A percentile compares a stretch with the other conserved stretches of the same genome.
phyloP scores from a whole-genome alignment of 1,140 invertebrate species.

The Pristionchus pacificus region DNA sequence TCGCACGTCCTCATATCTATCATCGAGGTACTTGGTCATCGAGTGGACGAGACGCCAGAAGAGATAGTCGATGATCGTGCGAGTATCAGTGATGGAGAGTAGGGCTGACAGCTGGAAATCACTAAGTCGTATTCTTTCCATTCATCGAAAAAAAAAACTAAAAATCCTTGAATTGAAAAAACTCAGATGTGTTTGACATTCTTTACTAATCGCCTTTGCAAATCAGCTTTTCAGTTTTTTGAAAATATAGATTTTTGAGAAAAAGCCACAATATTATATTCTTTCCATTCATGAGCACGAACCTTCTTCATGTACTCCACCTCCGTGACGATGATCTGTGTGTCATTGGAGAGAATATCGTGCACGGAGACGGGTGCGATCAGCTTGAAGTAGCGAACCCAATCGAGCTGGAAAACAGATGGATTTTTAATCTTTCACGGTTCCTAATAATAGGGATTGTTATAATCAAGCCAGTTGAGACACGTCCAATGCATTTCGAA shows the following conservation, averaged over 20 bases:
- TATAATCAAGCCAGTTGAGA: too few relatives aligned
- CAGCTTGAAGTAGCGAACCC: slow-evolving; percentile 27
- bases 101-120: slow-evolving; percentile 16
- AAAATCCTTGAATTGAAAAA: too few relatives aligned
- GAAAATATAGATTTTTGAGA: too few relatives aligned
- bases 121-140: neutral
- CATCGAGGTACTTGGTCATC: slow-evolving; percentile 32
- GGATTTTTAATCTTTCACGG: neutral
- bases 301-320: slow-evolving; percentile 32
- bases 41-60: slow-evolving; percentile 37
- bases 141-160: neutral
- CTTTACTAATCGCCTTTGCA: too few relatives aligned
- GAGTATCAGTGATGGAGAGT: slow-evolving; percentile 21
- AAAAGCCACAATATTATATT: too few relatives aligned
- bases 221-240: too few relatives aligned
- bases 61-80: slow-evolving; percentile 33
- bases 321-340: slow-evolving; percentile 39
- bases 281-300: neutral
- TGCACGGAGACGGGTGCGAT: slow-evolving; percentile 27
- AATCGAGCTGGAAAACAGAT: slow-evolving; percentile 30
- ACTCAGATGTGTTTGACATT: too few relatives aligned
- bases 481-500: too few relatives aligned
- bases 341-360: slow-evolving; percentile 29
- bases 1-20: slow-evolving; percentile 40
- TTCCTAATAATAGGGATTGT: neutral